These are phyloP conservation scores for Cromileptes altivelis DNA, from an alignment of 2,113 vertebrate genomes.

Conservation along the genomic window DNA sequence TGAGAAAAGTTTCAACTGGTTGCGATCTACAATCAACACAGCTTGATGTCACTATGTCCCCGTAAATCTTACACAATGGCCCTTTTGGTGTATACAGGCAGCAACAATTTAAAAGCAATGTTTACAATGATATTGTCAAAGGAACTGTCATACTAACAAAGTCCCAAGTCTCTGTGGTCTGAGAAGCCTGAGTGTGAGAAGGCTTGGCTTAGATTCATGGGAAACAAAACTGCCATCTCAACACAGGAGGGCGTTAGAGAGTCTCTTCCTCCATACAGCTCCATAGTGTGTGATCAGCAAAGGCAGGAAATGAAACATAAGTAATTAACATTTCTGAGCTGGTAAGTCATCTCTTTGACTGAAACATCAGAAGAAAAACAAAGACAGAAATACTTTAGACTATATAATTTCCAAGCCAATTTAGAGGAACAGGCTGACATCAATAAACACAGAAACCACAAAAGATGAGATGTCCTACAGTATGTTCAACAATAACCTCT, in stretches of 20 bases:
- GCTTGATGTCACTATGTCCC: too few species aligned
- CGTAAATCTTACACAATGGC: too few species aligned
- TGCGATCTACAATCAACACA: too few species aligned
- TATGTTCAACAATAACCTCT: conserved; percentile 49
- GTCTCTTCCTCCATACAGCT: conserved; percentile 18
- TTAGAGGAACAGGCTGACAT: conserved; percentile 52
- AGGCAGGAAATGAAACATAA: conserved; percentile 75
- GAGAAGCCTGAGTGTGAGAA: background rate
- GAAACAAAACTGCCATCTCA: conserved; percentile 1
- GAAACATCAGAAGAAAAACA: conserved; percentile 68
- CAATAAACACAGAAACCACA: conserved; percentile 74
- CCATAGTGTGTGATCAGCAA: conserved; percentile 46
- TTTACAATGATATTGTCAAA: background rate
- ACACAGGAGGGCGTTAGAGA: conserved; percentile 28
- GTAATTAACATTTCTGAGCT: conserved; percentile 74
- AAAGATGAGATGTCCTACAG: conserved; percentile 49
- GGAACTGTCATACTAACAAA: background rate
- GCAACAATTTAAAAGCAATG: too few species aligned
- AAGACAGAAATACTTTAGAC: conserved; percentile 64
- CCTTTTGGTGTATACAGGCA: background rate
- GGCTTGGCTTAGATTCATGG: background rate
- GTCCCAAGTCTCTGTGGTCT: background rate
- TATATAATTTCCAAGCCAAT: conserved; percentile 69
- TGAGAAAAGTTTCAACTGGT: too few species aligned
- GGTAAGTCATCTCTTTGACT: conserved; percentile 57